These are phyloP conservation scores for Australoheros facetus DNA, from an alignment of 2,797 vertebrate genomes.

Conservation along the genomic window DNA sequence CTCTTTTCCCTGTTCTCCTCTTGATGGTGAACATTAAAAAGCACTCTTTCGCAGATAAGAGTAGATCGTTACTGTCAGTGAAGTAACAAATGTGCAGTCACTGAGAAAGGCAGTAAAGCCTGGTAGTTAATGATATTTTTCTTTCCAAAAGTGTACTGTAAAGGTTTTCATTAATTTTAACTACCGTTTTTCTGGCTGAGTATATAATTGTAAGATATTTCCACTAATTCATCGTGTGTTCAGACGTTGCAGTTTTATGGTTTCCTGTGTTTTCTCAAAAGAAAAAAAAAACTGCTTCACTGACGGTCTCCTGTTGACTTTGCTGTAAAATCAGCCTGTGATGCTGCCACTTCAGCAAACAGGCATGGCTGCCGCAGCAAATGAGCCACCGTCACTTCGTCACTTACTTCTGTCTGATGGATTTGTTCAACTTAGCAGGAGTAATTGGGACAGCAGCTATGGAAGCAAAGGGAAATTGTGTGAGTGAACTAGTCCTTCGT, in stretches of 20 bases:
- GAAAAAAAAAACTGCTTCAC: neutral
- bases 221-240: neutral
- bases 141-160: neutral
- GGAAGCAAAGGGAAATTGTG: conserved; percentile 5
- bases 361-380: neutral
- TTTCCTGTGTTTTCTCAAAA: neutral
- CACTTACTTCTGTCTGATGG: conserved; percentile 30
- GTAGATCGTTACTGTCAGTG: conserved; percentile 39
- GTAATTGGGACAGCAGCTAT: conserved; percentile 25
- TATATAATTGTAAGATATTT: neutral
- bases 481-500: neutral
- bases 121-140: neutral
- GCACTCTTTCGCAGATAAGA: conserved; percentile 30
- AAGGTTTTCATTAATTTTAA: neutral
- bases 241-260: rapidly evolving
- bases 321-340: neutral
- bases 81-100: conserved; percentile 43
- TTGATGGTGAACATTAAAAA: conserved; percentile 63
- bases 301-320: neutral
- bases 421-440: conserved; percentile 48
- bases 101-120: conserved; percentile 7
- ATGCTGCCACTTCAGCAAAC: neutral
- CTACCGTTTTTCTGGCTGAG: neutral
- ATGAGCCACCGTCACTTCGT: conserved; percentile 20
- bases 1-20: conserved; percentile 12